Base-by-base conservation (phyloP, 1,140 invertebrate genomes). In the Rhyacophila brunnea region DNA sequence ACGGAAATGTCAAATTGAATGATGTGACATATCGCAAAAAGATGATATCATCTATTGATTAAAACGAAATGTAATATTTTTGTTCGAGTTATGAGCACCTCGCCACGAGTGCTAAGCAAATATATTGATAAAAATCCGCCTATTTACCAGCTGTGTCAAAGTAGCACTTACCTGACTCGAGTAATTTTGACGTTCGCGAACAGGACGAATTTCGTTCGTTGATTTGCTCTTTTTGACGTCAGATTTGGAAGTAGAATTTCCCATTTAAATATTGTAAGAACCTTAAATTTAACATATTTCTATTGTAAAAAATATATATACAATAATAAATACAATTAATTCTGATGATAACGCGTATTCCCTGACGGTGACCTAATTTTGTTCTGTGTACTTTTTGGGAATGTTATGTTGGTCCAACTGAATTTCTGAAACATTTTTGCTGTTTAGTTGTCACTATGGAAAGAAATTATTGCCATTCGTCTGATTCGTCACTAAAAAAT, bases 101-200 rank as follows among this genome's bases (percentile, higher is more conserved):
- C 3, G 15, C n/a, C n/a, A 48, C 19, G 19, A 48, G n/a, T 48
- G n/a, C 23, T 20, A 58, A 49, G 49, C 19, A 50, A 50, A 58
- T 42, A 35, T 49, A 43, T 11, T 48, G 44, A 47, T 13, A 58
- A 23, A 43, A 10, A 48, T 15, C 47, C 32, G 17, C 55, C 14
- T 43, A 50, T 50, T 56, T 56, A 56, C 54, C 55, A 58, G 55
- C 55, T 58, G 54, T 57, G 46, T 58, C 47, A 49, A 15, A 19
- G 19, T 44, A 45, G 17, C 9, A 34, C 55, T 50, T 50, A 58
- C 55, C 55, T 58, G 55, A 20, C 55, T 58, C 23, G 44, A 14
- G 44, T 58, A 35, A 44, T 49, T 49, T 58, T 43, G 55, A 49
- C 55, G 36, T 50, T 58, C 55, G 14, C 55, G 55, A 3, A 47